phyloP scores from a whole-genome alignment of 2,797 vertebrate genomes.

The Meriones psammophilus region DNA sequence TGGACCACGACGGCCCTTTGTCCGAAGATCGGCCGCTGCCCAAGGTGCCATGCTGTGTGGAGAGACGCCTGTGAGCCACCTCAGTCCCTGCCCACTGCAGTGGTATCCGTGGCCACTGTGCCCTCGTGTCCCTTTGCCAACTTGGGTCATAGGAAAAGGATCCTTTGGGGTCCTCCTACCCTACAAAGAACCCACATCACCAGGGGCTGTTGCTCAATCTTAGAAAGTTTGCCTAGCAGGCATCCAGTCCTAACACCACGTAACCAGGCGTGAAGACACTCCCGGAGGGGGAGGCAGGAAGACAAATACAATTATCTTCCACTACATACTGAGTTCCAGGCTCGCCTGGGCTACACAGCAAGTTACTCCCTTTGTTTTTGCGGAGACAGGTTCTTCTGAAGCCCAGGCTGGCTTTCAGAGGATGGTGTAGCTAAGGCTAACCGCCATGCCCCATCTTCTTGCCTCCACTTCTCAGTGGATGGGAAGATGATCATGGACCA shows the following conservation, averaged over 20 bases:
- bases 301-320: no score
- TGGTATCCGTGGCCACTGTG: fast-evolving
- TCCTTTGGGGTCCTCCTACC: not conserved
- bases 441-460: fast-evolving
- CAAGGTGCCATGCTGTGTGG: constrained; percentile 90
- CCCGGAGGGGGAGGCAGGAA: not conserved
- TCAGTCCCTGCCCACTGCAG: fast-evolving
- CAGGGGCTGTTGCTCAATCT: not conserved
- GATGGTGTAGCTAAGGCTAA: not conserved
- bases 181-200: not conserved
- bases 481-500: not conserved
- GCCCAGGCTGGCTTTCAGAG: not conserved
- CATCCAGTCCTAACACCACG: not conserved
- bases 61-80: not conserved
- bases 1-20: constrained; percentile 92
- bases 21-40: constrained; percentile 93
- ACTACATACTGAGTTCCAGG: not conserved
- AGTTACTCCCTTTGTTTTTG: not conserved
- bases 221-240: not conserved
- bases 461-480: not conserved
- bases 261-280: not conserved
- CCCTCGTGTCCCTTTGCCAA: not conserved
- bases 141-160: no score
- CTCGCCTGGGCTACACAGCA: not conserved
- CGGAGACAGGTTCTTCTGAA: not conserved